Conservation (phyloP, 2,888 invertebrate species). For the Ichneumoninae sp. region DNA sequence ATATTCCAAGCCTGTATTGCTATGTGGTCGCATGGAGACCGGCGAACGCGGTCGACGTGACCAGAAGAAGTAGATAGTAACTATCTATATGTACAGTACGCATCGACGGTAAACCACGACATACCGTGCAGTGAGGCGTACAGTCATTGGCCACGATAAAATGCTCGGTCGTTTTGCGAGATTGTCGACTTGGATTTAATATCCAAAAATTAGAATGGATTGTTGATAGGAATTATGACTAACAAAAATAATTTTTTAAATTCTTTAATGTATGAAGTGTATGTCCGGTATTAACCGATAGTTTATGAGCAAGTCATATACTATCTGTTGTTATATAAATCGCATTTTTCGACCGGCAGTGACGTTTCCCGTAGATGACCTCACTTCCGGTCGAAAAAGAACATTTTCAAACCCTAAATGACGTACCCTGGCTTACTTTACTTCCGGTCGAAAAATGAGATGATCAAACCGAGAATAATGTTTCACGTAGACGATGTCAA, state of each 20-base stretch:
- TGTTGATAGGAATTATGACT: no score
- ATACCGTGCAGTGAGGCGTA: not conserved
- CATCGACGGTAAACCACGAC: conserved; percentile 18
- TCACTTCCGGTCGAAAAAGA: no score
- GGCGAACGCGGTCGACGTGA: conserved; percentile 19
- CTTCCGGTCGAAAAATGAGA: no score
- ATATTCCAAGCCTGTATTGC: not conserved
- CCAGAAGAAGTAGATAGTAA: conserved; percentile 9
- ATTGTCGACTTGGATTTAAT: not conserved
- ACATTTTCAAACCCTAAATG: no score
- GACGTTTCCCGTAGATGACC: no score
- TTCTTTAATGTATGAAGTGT: no score
- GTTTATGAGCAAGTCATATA: not conserved
- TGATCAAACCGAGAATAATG: no score
- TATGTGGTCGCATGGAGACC: conserved; percentile 24
- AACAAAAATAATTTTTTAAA: no score
- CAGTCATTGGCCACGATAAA: conserved; percentile 6
- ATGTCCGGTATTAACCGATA: not conserved
- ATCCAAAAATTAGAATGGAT: not conserved
- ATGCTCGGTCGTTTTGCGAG: not conserved
- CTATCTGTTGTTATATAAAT: not conserved
- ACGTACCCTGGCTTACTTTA: no score
- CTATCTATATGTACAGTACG: conserved; percentile 2
- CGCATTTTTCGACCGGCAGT: not conserved
- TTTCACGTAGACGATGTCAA: no score